These are phyloP conservation scores for Drosophila rhopaloa DNA, from an alignment of 1,140 invertebrate genomes.

Conservation along the genomic window DNA sequence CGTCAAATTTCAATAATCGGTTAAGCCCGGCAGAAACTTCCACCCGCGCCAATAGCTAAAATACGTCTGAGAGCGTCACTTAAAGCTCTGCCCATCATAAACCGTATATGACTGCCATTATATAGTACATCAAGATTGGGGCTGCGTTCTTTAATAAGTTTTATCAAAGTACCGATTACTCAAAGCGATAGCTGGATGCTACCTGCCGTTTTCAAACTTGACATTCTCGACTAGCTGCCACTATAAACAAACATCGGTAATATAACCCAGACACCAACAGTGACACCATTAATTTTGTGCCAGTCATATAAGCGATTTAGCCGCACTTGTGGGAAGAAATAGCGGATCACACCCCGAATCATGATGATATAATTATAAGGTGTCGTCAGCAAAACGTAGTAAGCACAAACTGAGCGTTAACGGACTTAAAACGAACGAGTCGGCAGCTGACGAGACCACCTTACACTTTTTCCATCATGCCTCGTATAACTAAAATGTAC, in stretches of 20 bases:
- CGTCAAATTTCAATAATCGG: background rate
- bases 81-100: constrained; percentile 39
- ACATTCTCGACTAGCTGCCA: constrained; percentile 1
- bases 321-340: too few relatives aligned
- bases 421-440: too few relatives aligned
- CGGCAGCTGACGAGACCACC: too few relatives aligned
- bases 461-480: too few relatives aligned
- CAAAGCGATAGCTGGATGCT: constrained; percentile 42
- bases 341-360: too few relatives aligned
- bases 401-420: too few relatives aligned
- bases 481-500: too few relatives aligned
- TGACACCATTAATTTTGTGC: constrained; percentile 12
- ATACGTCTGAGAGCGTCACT: constrained; percentile 56
- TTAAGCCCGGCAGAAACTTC: constrained; percentile 32
- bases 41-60: constrained; percentile 54
- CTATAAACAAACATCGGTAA: constrained; percentile 29
- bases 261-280: constrained; percentile 10
- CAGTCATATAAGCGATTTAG: constrained; percentile 15
- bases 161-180: constrained; percentile 55
- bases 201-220: constrained; percentile 21
- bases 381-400: too few relatives aligned
- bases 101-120: constrained; percentile 56
- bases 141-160: constrained; percentile 32
- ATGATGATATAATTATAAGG: too few relatives aligned
- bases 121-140: constrained; percentile 20